phyloP scores from a whole-genome alignment of 2,113 vertebrate genomes.

The Atractosteus spatula region DNA sequence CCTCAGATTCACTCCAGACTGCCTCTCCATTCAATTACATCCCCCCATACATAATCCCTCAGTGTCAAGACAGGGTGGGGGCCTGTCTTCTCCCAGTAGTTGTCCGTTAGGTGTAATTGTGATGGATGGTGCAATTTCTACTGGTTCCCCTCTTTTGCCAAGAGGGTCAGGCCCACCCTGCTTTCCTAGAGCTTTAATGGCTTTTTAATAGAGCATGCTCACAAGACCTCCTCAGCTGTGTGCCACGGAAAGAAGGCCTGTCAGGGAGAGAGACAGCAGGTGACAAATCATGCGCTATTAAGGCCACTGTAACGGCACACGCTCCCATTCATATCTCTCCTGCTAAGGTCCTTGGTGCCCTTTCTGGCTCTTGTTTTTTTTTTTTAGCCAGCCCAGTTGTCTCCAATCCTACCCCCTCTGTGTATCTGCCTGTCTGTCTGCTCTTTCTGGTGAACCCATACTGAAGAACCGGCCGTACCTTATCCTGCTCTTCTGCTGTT shows the following conservation, averaged over 20 bases:
- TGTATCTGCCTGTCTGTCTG: background rate
- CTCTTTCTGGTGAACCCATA: background rate
- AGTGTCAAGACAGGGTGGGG: constrained; percentile 19
- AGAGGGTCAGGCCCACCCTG: constrained; percentile 53
- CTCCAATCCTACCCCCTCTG: background rate
- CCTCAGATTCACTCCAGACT: background rate
- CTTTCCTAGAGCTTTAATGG: constrained; percentile 64
- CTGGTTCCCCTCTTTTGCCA: constrained; percentile 52
- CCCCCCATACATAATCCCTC: background rate
- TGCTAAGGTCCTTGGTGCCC: constrained; percentile 36
- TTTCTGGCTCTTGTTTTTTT: constrained; percentile 15
- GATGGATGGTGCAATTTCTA: constrained; percentile 72
- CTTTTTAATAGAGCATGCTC: constrained; percentile 70
- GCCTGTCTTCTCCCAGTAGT: constrained; percentile 17
- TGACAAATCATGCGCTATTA: constrained; percentile 44
- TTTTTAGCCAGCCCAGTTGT: constrained; percentile 23
- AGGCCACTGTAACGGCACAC: constrained; percentile 50
- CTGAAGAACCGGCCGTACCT: background rate
- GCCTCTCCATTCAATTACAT: background rate
- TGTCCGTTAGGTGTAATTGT: constrained; percentile 68
- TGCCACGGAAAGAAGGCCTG: constrained; percentile 42
- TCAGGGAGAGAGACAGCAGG: constrained; percentile 9
- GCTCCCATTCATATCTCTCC: constrained; percentile 40
- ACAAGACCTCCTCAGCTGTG: constrained; percentile 47
- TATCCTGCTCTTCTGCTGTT: background rate